A percentile compares a stretch with the other conserved stretches of the same genome.
Evolutionary conservation across 2,888 invertebrate species (phyloP).

Genomic region (Schizotus pectinicornis): DNA sequence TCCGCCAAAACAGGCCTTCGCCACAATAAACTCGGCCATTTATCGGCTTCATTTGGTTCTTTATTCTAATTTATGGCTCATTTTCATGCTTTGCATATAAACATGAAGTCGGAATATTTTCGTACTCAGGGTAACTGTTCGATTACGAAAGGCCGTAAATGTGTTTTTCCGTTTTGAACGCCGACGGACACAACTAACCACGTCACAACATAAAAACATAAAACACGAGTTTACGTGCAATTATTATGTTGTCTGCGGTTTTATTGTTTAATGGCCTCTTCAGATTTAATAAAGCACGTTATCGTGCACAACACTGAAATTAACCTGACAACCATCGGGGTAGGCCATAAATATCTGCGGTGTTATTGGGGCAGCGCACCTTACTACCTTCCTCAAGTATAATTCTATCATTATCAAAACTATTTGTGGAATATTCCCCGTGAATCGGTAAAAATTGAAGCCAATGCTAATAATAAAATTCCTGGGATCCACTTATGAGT

Average conservation of each 20-base stretch:
- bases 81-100: slow-evolving; percentile 15
- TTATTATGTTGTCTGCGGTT: background rate
- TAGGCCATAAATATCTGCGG: no score
- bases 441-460: no score
- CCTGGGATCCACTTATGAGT: no score
- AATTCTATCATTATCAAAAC: no score
- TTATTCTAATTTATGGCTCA: slow-evolving; percentile 21
- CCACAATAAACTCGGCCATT: slow-evolving; percentile 2
- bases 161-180: slow-evolving; percentile 8
- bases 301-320: no score
- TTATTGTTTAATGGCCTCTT: no score
- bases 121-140: slow-evolving; percentile 9
- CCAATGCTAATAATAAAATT: no score
- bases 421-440: no score
- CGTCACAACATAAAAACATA: background rate
- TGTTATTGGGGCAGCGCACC: no score
- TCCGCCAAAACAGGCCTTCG: slow-evolving; percentile 10
- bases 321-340: no score
- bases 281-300: no score
- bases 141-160: slow-evolving; percentile 5
- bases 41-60: slow-evolving; percentile 13
- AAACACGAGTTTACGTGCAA: background rate
- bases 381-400: no score
- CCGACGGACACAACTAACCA: slow-evolving; percentile 1
- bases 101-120: slow-evolving; percentile 13